A percentile compares a stretch with the other conserved stretches of the same genome.
Evolutionary conservation across 2,797 vertebrate genomes (phyloP).

Genomic region (Bovichtus variegatus): DNA sequence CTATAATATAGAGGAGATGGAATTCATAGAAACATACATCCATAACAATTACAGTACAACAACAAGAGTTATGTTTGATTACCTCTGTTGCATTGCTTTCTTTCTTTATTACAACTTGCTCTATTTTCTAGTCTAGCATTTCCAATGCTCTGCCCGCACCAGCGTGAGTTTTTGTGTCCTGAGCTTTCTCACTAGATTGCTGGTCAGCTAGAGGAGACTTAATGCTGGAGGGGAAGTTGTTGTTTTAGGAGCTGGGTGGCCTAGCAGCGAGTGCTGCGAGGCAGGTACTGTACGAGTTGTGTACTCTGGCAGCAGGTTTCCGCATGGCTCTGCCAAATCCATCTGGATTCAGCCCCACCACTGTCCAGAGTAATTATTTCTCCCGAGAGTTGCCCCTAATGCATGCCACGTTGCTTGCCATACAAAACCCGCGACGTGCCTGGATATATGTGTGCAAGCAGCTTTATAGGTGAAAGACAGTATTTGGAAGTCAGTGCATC

Average conservation of each 20-base stretch:
- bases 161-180: constrained; percentile 31
- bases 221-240: constrained; percentile 37
- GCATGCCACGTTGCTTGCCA: constrained; percentile 22
- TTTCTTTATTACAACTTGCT: constrained; percentile 18
- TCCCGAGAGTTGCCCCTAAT: constrained; percentile 53
- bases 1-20: background rate
- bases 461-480: constrained; percentile 34
- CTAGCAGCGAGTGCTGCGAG: constrained; percentile 14
- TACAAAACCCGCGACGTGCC: constrained; percentile 16
- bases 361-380: constrained; percentile 78
- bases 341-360: constrained; percentile 72
- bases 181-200: constrained; percentile 47
- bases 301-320: constrained; percentile 66
- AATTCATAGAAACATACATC: constrained; percentile 9
- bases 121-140: constrained; percentile 27
- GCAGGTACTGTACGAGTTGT: constrained; percentile 55
- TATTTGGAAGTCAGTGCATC: constrained; percentile 18
- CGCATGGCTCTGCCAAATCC: constrained; percentile 62
- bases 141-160: background rate
- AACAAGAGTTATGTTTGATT: constrained; percentile 34
- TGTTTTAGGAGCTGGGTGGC: constrained; percentile 50
- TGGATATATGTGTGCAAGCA: constrained; percentile 12
- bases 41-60: constrained; percentile 33
- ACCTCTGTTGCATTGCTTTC: background rate
- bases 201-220: constrained; percentile 31